A percentile compares a stretch with the other conserved stretches of the same genome.
phyloP scores from a whole-genome alignment of 2,113 vertebrate genomes.

The Lycaon pictus region DNA sequence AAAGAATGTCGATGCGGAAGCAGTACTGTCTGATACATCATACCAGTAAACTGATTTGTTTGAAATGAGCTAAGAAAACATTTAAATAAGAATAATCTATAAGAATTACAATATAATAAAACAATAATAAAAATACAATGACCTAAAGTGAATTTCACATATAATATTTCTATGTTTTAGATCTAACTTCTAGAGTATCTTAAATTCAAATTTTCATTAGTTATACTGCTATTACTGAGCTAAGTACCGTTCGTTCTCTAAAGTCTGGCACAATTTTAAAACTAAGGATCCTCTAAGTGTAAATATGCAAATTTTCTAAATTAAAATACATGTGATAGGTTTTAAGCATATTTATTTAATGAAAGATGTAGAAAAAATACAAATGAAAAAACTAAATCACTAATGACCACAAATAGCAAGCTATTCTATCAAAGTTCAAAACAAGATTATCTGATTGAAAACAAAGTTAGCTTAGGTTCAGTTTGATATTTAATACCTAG shows the following conservation, averaged over 20 bases:
- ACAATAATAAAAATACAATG: neutral
- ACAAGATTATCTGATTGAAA: neutral
- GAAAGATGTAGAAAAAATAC: neutral
- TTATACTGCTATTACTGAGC: neutral
- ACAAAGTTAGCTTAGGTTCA: slow-evolving; percentile 9
- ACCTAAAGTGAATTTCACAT: slow-evolving; percentile 52
- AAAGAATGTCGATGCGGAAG: slow-evolving; percentile 91
- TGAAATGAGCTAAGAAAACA: slow-evolving; percentile 90
- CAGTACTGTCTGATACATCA: slow-evolving; percentile 95
- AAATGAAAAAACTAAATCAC: neutral
- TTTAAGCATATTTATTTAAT: slow-evolving; percentile 23
- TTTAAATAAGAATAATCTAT: slow-evolving; percentile 26
- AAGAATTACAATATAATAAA: neutral
- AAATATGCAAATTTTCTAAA: slow-evolving; percentile 49
- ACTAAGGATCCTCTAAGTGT: neutral
- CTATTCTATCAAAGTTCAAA: slow-evolving; percentile 19
- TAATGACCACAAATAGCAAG: slow-evolving; percentile 1
- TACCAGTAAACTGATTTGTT: slow-evolving; percentile 96
- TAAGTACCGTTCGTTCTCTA: neutral
- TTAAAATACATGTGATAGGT: neutral
- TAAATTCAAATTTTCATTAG: slow-evolving; percentile 37
- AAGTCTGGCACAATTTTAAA: neutral
- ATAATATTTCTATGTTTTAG: slow-evolving; percentile 56
- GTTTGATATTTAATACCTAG: slow-evolving; percentile 6
- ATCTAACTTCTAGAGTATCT: neutral